Conservation (phyloP, 1,140 invertebrate species). For the Harlomillsia oculata region DNA sequence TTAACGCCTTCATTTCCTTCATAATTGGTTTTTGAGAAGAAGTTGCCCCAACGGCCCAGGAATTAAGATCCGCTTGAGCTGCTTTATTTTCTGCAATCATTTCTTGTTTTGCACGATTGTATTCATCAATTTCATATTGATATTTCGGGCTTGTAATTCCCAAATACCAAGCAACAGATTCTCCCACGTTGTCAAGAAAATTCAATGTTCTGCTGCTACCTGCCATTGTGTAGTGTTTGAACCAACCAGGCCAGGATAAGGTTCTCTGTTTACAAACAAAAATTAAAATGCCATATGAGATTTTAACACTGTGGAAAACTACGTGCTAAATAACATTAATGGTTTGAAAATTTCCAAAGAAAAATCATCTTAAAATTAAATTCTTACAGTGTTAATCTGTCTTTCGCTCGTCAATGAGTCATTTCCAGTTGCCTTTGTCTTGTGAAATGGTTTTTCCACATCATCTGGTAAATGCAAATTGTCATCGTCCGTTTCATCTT, state of each 20-base stretch:
- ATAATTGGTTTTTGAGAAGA: not conserved
- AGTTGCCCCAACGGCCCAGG: conserved; percentile 20
- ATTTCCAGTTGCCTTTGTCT: not conserved
- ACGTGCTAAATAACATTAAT: too few relatives aligned
- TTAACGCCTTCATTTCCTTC: conserved; percentile 1
- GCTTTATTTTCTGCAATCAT: conserved; percentile 13
- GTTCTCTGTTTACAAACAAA: conserved; percentile 14
- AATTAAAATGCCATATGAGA: not conserved
- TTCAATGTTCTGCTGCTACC: conserved; percentile 22
- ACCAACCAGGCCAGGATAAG: conserved; percentile 27
- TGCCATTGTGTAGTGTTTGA: conserved; percentile 11
- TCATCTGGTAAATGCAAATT: not conserved
- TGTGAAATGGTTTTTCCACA: conserved; percentile 8
- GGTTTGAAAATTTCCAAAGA: not conserved
- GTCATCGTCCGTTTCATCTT: conserved; percentile 12
- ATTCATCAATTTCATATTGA: conserved; percentile 34
- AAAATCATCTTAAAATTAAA: not conserved
- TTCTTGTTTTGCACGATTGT: conserved; percentile 26
- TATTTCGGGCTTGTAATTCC: conserved; percentile 32
- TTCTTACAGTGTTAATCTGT: conserved; percentile 22
- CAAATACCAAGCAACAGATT: conserved; percentile 25
- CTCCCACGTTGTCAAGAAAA: conserved; percentile 24
- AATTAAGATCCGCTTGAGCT: conserved; percentile 15
- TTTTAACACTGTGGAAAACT: too few relatives aligned
- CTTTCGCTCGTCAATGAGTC: not conserved